Evolutionary conservation across 2,113 vertebrate species (phyloP).

Genomic region (Melozone crissalis): DNA sequence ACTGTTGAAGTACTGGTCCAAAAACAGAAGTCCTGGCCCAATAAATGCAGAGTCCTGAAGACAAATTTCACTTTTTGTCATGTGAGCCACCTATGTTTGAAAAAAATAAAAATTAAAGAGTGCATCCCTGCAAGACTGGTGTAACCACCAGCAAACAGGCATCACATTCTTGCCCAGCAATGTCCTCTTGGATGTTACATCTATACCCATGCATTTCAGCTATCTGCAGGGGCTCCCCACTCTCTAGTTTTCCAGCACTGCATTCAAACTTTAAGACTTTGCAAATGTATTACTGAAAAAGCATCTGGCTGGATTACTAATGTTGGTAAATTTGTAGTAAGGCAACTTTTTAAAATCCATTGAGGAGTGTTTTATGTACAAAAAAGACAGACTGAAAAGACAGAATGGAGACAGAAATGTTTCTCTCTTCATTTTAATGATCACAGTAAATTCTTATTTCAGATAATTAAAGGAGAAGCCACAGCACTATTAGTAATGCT

Average conservation of each 20-base stretch:
- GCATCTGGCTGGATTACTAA: background rate
- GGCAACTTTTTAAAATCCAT: background rate
- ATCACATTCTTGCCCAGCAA: background rate
- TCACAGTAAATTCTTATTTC: background rate
- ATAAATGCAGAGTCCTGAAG: constrained; percentile 93
- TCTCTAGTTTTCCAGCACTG: background rate
- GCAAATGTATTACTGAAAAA: background rate
- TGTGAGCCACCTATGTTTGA: constrained; percentile 86
- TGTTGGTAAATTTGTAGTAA: background rate
- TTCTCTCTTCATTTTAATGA: background rate
- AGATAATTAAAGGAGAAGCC: background rate
- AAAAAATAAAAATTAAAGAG: background rate
- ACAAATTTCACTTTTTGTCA: constrained; percentile 95
- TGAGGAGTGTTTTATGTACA: background rate
- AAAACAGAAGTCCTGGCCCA: constrained; percentile 92
- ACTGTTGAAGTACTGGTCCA: constrained; percentile 97
- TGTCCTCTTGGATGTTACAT: background rate
- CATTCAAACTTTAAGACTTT: background rate
- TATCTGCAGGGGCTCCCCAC: background rate
- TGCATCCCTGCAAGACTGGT: background rate
- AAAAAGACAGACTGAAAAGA: background rate
- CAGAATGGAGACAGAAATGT: background rate
- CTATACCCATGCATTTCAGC: background rate
- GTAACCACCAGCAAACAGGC: background rate
- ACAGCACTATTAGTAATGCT: background rate